phyloP scores from a whole-genome alignment of 2,888 invertebrate genomes.

The Macrostomum cliftonense region DNA sequence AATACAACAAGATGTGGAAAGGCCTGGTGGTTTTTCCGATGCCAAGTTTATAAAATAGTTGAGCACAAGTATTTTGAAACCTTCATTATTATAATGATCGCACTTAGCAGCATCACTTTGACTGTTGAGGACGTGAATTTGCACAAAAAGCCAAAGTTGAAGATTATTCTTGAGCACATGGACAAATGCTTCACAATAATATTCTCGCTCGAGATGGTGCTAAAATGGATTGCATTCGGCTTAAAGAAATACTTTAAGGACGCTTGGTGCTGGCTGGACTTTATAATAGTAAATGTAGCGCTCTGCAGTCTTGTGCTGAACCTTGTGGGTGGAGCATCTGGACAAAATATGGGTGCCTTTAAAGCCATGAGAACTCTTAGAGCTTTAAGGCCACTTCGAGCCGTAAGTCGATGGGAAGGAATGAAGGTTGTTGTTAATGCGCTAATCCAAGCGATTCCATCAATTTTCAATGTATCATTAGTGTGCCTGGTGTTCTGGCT shows the following conservation, averaged over 20 bases:
- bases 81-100: slow-evolving; percentile 93
- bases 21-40: slow-evolving; percentile 74
- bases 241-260: slow-evolving; percentile 92
- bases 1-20: slow-evolving; percentile 83
- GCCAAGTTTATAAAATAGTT: slow-evolving; percentile 78
- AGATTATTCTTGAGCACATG: slow-evolving; percentile 82
- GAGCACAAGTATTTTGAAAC: slow-evolving; percentile 99
- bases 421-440: slow-evolving; percentile 71
- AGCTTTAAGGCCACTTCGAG: slow-evolving; percentile 88
- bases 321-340: slow-evolving; percentile 46
- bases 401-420: slow-evolving; percentile 43
- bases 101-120: slow-evolving; percentile 84
- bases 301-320: slow-evolving; percentile 70
- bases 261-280: slow-evolving; percentile 98
- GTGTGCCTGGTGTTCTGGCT: slow-evolving; percentile 99
- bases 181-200: slow-evolving; percentile 93
- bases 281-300: slow-evolving; percentile 86
- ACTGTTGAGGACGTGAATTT: slow-evolving; percentile 91
- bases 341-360: slow-evolving; percentile 88
- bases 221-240: slow-evolving; percentile 90
- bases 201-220: slow-evolving; percentile 94
- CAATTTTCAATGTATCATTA: slow-evolving; percentile 94
- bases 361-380: slow-evolving; percentile 96
- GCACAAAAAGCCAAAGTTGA: slow-evolving; percentile 66
- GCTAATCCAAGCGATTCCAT: slow-evolving; percentile 92